Base-by-base conservation (phyloP, 2,113 vertebrate species). In the Perca flavescens region DNA sequence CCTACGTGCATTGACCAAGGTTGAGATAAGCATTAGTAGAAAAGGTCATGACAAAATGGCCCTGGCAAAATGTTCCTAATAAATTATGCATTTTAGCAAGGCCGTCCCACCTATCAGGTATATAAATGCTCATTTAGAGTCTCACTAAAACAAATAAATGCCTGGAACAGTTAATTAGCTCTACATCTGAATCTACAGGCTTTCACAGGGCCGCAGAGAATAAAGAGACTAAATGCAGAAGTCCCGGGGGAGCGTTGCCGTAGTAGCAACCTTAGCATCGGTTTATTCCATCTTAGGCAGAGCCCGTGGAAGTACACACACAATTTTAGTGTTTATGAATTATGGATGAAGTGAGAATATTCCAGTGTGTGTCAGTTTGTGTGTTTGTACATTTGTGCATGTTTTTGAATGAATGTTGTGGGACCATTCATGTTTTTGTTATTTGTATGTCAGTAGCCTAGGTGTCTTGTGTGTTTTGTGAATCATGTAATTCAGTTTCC, bases 381-480 rank as follows among this genome's bases (percentile, higher is more conserved):
- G 50, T 70, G 86, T 89, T 86, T 90, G 81, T 80, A 82, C 74
- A 76, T 80, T 58, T 83, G 70, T 63, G 63, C 70, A 72, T 89
- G 79, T 87, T 86, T 86, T 80, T 79, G 91, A 86, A 94, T 92
- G 63, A 86, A 93, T 91, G 88, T 62, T 15, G 58, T 46, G 82
- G 78, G 80, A 74, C 75, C 65, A 16, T 70, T 28, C 43, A 56
- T 36, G 57, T 75, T 89, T 84, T 86, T 86, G 57, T 79, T 86
- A 74, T 80, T 82, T 56, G 62, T 25, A 63, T 87, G 83, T 89
- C 70, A 61, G 68, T 56, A 66, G 40, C 40, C 9, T 43, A 43
- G 25, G 68, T 49, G 65, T 56, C 62, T 63, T 65, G 71, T 86
- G 60, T 81, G 5, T 53, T 75, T 77, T 61, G 50, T 58, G 15